A percentile compares a stretch with the other conserved stretches of the same genome.
Evolutionary conservation across 2,888 invertebrate genomes (phyloP).

Genomic region (Strigamia crassipes): DNA sequence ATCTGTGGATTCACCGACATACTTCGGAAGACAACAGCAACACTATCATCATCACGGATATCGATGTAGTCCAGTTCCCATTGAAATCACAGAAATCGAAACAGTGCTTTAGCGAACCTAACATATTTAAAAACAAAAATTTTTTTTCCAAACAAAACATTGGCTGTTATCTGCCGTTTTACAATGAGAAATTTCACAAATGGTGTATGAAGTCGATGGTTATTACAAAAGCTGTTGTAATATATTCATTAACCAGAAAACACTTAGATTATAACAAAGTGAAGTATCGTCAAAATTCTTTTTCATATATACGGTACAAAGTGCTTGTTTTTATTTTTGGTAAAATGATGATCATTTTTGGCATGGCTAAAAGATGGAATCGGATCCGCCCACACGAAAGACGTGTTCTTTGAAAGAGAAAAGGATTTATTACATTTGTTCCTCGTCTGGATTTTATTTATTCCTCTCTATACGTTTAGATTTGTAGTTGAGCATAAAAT

Average conservation of each 20-base stretch:
- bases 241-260: not conserved
- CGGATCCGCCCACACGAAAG: not conserved
- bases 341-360: not conserved
- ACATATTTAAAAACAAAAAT: not conserved
- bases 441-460: not conserved
- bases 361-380: not conserved
- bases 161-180: not conserved
- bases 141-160: not conserved
- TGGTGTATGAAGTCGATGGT: not conserved
- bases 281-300: not conserved
- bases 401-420: not conserved
- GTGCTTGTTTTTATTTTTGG: not conserved
- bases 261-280: not conserved
- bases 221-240: not conserved
- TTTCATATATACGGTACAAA: not conserved
- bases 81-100: constrained; percentile 14
- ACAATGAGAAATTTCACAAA: not conserved
- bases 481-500: not conserved
- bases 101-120: constrained; percentile 1
- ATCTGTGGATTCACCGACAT: not conserved
- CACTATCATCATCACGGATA: not conserved
- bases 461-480: not conserved
- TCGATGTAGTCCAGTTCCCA: constrained; percentile 16
- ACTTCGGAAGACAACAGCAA: not conserved
- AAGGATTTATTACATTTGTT: not conserved